Percentiles rank a stretch among this genome's conserved stretches.
Evolutionary conservation across 2,797 vertebrate genomes (phyloP).

Genomic region (Meda fulgida): DNA sequence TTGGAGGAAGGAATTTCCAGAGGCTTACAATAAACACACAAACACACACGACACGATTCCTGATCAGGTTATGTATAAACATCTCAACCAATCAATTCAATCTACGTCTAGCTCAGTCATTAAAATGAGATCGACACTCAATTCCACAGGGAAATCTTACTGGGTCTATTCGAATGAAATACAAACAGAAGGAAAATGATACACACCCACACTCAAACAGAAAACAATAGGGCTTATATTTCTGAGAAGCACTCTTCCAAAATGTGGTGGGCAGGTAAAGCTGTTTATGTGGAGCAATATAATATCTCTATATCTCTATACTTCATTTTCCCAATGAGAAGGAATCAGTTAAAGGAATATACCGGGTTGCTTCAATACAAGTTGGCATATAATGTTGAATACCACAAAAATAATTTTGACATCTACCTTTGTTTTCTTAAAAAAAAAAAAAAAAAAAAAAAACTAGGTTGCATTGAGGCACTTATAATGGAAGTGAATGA

Average conservation of each 20-base stretch:
- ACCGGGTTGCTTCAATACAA: constrained; percentile 7
- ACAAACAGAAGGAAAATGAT: constrained; percentile 8
- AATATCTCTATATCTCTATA: background rate
- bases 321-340: constrained; percentile 30
- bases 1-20: constrained; percentile 39
- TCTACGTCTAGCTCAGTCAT: background rate
- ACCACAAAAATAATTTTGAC: background rate
- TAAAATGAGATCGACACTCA: constrained; percentile 2
- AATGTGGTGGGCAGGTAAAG: background rate
- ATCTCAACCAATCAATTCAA: constrained; percentile 2
- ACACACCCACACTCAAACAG: background rate
- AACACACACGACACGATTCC: background rate
- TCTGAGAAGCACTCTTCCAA: constrained; percentile 5
- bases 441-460: no score
- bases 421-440: background rate
- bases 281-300: constrained; percentile 38
- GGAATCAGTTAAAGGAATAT: constrained; percentile 46
- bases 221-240: constrained; percentile 29
- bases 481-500: background rate
- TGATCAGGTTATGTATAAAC: background rate
- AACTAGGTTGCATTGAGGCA: background rate
- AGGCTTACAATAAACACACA: constrained; percentile 37
- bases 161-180: background rate
- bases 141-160: background rate
- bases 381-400: background rate